These are phyloP conservation scores for Amazona vittata DNA, from an alignment of 2,113 vertebrate genomes.

Conservation along the genomic window DNA sequence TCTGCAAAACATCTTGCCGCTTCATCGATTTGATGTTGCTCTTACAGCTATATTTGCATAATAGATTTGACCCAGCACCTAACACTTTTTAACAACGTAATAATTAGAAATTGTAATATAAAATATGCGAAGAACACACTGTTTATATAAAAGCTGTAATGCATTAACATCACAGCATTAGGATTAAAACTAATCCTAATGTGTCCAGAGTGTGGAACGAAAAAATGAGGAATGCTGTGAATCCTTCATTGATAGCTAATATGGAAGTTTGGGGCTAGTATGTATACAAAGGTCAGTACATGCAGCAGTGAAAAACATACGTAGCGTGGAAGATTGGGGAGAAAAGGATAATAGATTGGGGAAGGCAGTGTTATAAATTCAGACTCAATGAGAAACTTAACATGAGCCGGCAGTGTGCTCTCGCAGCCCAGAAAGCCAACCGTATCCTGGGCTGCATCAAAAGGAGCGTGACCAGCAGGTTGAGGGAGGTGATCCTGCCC, in stretches of 20 bases:
- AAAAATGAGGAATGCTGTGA: neutral
- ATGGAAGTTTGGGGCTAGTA: neutral
- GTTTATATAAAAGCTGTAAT: neutral
- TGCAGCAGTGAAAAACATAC: neutral
- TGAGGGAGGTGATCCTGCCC: no score
- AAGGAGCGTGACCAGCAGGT: no score
- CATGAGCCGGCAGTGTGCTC: no score
- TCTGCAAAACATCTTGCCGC: neutral
- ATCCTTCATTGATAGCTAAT: neutral
- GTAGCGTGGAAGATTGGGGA: neutral
- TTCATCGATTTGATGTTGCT: neutral
- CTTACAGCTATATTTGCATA: neutral
- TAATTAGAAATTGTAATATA: neutral
- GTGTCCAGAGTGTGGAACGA: neutral
- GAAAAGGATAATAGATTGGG: neutral
- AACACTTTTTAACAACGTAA: neutral
- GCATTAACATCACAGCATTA: neutral
- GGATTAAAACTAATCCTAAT: neutral
- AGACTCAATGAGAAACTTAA: no score
- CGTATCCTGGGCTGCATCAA: no score
- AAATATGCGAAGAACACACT: neutral
- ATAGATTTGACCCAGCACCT: neutral
- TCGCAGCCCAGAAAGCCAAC: no score
- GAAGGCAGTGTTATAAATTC: neutral
- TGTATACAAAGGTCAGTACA: neutral